Base-by-base conservation (phyloP, 1,140 invertebrate genomes). In the Plutomurus gul region DNA sequence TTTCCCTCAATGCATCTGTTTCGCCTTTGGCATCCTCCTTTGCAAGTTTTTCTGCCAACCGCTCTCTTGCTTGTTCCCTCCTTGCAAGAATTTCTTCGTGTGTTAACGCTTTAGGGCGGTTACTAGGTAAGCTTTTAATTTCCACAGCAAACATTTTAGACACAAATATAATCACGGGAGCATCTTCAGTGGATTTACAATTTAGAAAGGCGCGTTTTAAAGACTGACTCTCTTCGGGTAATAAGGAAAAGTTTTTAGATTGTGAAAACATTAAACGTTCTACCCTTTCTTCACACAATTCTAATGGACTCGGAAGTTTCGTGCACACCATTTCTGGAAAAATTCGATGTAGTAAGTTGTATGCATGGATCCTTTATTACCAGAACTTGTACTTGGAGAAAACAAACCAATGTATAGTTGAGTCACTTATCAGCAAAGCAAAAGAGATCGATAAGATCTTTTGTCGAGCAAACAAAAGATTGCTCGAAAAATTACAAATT, bases 101-200 rank as follows among this genome's bases (percentile, higher is more conserved):
- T 0, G 93, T 95, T 36, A 97, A 86, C 2, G 90, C 88, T 85
- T 92, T 93, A 43, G 90, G 88, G 84, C 89, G 91, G 85, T 94
- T 93, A 84, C 93, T 89, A 0, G 93, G 93, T 71, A 96, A 84
- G 75, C 87, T 87, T 82, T 89, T 91, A 72, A 89, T 89, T 84
- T 93, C 92, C 36, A 86, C 89, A 76, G 92, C 90, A 88, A 96
- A 94, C 94, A 97, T 96, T 90, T 99, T 99, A 4, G 97, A 98
- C 77, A 99, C 91, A 88, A 95, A 99, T 65, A 94, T 91, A 85
- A 99, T 94, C 11, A 95, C 88, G 80, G 95, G 93, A 77, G 89
- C 90, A 78, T 92, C 88, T 2, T 90, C 85, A 30, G 88, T 88
- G 82, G 90, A 87, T 85, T 90, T 89, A 87, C 95, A 96, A 33